These are phyloP conservation scores for Caenorhabditis inopinata DNA, from an alignment of 1,140 invertebrate species.

Conservation along the genomic window DNA sequence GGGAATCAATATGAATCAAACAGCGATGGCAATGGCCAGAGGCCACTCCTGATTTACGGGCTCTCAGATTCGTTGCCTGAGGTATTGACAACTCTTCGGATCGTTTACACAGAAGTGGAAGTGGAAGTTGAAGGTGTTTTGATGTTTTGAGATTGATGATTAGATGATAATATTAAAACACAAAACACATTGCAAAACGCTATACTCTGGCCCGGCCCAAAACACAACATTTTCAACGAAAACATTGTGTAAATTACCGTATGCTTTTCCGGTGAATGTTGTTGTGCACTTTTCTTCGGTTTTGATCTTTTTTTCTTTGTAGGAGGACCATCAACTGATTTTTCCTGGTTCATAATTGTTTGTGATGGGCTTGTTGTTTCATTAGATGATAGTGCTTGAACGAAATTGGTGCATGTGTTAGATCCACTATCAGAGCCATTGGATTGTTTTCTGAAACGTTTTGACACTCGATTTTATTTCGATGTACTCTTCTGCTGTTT, in stretches of 20 bases:
- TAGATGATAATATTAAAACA: background rate
- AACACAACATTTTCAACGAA: no score
- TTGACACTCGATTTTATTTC: background rate
- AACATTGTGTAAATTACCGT: background rate
- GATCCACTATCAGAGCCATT: no score
- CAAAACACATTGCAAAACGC: background rate
- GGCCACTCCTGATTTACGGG: conserved; percentile 21
- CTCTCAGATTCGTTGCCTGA: background rate
- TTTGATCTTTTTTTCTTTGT: background rate
- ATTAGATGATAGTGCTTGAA: no score
- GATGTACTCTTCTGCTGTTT: background rate
- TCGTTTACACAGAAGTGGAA: conserved; percentile 13
- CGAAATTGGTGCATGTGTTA: no score
- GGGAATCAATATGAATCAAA: conserved; percentile 21
- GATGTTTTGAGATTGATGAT: conserved; percentile 5
- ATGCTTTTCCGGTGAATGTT: background rate
- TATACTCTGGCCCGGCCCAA: no score
- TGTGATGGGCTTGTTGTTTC: background rate
- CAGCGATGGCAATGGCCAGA: conserved; percentile 1
- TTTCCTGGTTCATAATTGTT: background rate
- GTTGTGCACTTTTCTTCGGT: background rate
- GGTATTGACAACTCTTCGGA: conserved; percentile 10
- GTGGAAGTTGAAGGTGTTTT: background rate
- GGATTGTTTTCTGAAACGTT: background rate
- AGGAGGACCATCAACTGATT: background rate